Percentiles rank a stretch among this genome's conserved stretches.
These are phyloP conservation scores for Pinctada fucata DNA, from an alignment of 2,888 invertebrate species.

Conservation along the genomic window DNA sequence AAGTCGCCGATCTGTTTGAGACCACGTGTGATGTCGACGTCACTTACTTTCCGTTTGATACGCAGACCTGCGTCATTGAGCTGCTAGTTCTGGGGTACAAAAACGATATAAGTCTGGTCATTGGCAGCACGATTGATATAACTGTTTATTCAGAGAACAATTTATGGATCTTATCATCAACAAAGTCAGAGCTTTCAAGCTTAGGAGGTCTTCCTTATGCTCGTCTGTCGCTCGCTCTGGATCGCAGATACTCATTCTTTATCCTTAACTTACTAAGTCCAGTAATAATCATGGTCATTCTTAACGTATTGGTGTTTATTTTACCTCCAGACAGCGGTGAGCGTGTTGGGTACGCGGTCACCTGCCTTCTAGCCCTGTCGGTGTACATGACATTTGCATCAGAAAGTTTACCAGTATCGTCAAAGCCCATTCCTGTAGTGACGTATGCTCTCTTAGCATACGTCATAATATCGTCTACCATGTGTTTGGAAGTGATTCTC, in stretches of 20 bases:
- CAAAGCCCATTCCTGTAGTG: slow-evolving; percentile 23
- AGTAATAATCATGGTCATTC: slow-evolving; percentile 11
- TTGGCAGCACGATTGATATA: background rate
- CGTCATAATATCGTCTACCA: background rate
- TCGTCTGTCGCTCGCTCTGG: background rate
- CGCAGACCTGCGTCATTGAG: slow-evolving; percentile 20
- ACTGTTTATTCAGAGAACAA: slow-evolving; percentile 23
- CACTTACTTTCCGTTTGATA: slow-evolving; percentile 28
- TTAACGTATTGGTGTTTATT: slow-evolving; percentile 27
- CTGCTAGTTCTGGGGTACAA: slow-evolving; percentile 18
- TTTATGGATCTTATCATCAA: slow-evolving; percentile 13
- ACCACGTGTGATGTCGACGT: slow-evolving; percentile 29
- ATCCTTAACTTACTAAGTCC: background rate
- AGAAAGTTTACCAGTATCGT: slow-evolving; percentile 19
- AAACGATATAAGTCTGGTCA: background rate
- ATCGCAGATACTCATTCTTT: background rate
- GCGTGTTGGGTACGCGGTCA: slow-evolving; percentile 26
- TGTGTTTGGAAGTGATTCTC: background rate
- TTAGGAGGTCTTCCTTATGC: background rate
- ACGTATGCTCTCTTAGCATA: slow-evolving; percentile 2
- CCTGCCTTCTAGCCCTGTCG: slow-evolving; percentile 23
- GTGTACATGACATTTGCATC: slow-evolving; percentile 23
- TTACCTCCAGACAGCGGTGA: slow-evolving; percentile 26
- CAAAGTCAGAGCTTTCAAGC: slow-evolving; percentile 16
- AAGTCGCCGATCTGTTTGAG: slow-evolving; percentile 28